Base-by-base conservation (phyloP, 1,140 invertebrate genomes). In the Drosophila ohnishii region DNA sequence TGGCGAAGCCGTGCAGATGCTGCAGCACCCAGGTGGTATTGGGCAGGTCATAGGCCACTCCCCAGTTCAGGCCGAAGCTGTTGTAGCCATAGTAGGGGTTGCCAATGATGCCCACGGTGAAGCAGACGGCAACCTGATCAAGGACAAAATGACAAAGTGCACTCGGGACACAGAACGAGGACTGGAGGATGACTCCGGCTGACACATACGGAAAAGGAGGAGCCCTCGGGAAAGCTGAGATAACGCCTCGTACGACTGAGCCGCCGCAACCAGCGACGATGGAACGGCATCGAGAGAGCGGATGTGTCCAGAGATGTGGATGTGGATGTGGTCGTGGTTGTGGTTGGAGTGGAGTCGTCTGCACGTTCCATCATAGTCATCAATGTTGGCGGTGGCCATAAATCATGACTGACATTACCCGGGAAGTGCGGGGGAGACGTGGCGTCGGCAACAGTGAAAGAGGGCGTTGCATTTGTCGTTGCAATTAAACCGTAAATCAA, bases 11-110 rank as follows among this genome's bases (percentile, higher is more conserved):
- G 42, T 91, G 67, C 81, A 92, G 42, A 50, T 93, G 92, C 5
- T 94, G 90, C 25, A 94, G 91, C 2, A 94, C 93, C 81, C 94
- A 94, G 0, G 94, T 94, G 51, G 94, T 93, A 77, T 96, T 94
- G 2, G 95, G 95, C 42, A 96, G 84, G 79, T 96, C 95, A 73
- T 96, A 96, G 2, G 95, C 94, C 39, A 95, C 94, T 51, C 95
- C 95, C 95, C 95, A 96, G 90, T 96, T 96, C 13, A 92, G 55
- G 32, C 89, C 91, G 57, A 81, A 92, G 71, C 84, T 90, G 74
- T 90, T 83, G 47, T 90, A 79, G 53, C 64, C 76, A 42, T 75
- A 84, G 34, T 82, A 53, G 14, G 91, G 91, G 79, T 92, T 92
- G 30, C 91, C 91, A 47, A 92, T 87, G 34, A 90, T 78, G 64